Evolutionary conservation across 37 sponge, comb jelly and placozoan genomes (phyloP), one percentile per base, ranked within the genome.

Genomic region (Petrosia ficiformis): DNA sequence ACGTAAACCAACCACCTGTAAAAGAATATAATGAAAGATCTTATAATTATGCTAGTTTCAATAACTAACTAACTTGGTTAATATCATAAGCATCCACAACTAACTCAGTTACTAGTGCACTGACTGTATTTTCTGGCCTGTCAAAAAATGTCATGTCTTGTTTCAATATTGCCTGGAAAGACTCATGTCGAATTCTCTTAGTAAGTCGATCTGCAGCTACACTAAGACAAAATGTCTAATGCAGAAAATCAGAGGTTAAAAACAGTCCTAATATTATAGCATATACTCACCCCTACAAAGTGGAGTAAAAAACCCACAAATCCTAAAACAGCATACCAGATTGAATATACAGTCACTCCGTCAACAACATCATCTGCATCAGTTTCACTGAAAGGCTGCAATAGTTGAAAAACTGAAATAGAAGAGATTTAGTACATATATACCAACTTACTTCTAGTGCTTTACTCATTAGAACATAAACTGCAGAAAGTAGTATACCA

Each of bases 71-170:
- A 43, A 54, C 28, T 33, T 10, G 39, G 14, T 56, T 73, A 10
- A 92, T 80, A 39, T 67, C 74, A n/a, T 80, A 39, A 1, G 82
- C 84, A 80, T 92, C 93, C 36, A 32, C 33, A 41, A 88, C 73
- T 21, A 92, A 74, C 10, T 81, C 76, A 25, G 77, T 79, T 32
- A 85, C 76, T 2, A 92, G 74, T 25, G 85, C 85, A 34, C 88
- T 87, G 5, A 78, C 82, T 29, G 81, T 66, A 67, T 87, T 81
- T 39, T 48, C 39, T 44, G 73, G 68, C 37, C 66, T 42, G 56
- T 92, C 93, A 80, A 87, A 92, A 69, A 57, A 92, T 42, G 70
- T 81, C 52, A 87, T 78, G 39, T 92, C 84, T 76, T 86, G 88
- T 1, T 70, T n/a, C 65, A 87, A 30, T 30, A 87, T 81, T 22